Evolutionary conservation across 2,797 vertebrate genomes (phyloP).

Genomic region (Triplophysa yarkandensis): DNA sequence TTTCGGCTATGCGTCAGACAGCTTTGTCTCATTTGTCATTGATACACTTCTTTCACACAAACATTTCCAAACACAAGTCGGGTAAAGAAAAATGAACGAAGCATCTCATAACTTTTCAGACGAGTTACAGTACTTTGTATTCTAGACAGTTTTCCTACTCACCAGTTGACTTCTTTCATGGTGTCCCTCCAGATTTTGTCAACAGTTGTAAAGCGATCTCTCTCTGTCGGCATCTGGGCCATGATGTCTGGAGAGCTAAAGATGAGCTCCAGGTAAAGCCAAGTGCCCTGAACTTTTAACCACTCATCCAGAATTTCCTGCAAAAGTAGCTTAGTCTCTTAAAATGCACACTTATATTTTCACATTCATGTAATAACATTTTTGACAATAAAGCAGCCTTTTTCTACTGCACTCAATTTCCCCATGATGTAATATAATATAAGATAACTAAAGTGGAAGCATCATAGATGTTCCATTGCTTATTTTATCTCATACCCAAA

Average conservation of each 20-base stretch:
- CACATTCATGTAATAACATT: constrained; percentile 5
- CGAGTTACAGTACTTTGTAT: constrained; percentile 8
- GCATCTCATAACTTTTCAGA: constrained; percentile 3
- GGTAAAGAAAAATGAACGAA: not conserved
- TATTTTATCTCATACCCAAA: constrained; percentile 83
- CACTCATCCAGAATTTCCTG: constrained; percentile 89
- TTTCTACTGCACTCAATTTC: no score
- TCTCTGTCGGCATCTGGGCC: constrained; percentile 89
- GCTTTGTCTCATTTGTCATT: constrained; percentile 29
- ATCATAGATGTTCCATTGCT: constrained; percentile 38
- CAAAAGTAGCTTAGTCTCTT: constrained; percentile 85
- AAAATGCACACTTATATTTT: constrained; percentile 22
- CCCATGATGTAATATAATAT: no score
- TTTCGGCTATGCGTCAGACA: constrained; percentile 23
- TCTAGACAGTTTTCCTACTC: constrained; percentile 43
- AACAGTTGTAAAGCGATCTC: constrained; percentile 78
- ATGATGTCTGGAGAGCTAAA: constrained; percentile 90
- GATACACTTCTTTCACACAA: constrained; percentile 15
- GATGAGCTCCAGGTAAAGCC: constrained; percentile 88
- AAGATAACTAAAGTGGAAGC: no score
- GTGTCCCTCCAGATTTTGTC: constrained; percentile 85
- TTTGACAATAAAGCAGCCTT: no score
- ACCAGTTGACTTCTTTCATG: constrained; percentile 82
- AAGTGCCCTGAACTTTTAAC: constrained; percentile 87
- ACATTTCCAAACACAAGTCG: constrained; percentile 4